These are phyloP conservation scores for Phyllostomus hastatus DNA, from an alignment of 2,113 vertebrate genomes.

Conservation along the genomic window DNA sequence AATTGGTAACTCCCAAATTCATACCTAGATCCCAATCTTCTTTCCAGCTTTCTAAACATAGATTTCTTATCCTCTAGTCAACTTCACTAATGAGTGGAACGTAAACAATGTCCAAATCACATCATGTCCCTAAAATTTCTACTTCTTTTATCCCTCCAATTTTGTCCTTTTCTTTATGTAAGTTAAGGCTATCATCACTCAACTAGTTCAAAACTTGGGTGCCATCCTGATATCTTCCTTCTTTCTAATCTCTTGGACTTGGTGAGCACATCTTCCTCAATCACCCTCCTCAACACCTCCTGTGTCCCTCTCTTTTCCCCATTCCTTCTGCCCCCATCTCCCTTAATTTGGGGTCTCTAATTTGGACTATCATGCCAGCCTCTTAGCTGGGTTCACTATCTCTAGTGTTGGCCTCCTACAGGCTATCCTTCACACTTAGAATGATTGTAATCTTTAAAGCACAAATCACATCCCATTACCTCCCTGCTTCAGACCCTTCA, in stretches of 20 bases:
- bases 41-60: background rate
- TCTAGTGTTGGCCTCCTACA: background rate
- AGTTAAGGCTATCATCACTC: background rate
- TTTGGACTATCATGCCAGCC: background rate
- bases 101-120: background rate
- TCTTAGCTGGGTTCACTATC: background rate
- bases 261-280: background rate
- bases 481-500: background rate
- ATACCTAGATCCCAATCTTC: background rate
- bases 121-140: background rate
- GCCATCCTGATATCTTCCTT: background rate
- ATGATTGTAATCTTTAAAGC: background rate
- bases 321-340: rapidly evolving
- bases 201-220: background rate
- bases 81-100: background rate
- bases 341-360: background rate
- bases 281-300: background rate
- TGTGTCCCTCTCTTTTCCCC: no score
- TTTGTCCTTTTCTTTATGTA: background rate
- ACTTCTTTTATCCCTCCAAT: background rate
- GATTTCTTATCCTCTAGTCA: background rate
- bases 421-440: background rate
- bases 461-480: background rate
- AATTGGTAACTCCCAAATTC: background rate
- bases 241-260: background rate